These are phyloP conservation scores for Cyprinus carpio DNA, from an alignment of 2,113 vertebrate genomes.

Conservation along the genomic window DNA sequence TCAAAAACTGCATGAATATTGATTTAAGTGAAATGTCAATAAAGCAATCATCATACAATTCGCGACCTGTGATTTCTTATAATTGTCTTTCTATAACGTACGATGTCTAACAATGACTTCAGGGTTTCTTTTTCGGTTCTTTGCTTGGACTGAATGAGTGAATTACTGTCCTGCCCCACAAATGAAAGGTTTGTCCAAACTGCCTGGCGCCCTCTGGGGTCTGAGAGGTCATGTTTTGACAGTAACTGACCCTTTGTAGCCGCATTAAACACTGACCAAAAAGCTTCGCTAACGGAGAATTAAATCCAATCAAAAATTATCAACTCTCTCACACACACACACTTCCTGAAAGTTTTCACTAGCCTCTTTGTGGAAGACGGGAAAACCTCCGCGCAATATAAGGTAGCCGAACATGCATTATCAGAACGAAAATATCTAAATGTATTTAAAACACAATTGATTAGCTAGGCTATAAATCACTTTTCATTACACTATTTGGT, in stretches of 20 bases:
- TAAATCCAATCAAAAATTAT: conserved; percentile 54
- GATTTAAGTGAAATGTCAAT: conserved; percentile 33
- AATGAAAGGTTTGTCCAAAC: conserved; percentile 63
- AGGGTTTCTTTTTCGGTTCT: conserved; percentile 19
- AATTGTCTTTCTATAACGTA: conserved; percentile 28
- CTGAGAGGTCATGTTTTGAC: conserved; percentile 85
- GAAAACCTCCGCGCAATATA: background rate
- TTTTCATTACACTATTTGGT: background rate
- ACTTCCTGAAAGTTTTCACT: conserved; percentile 8
- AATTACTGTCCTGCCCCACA: conserved; percentile 55
- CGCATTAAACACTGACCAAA: conserved; percentile 73
- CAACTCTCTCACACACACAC: background rate
- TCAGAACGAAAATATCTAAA: background rate
- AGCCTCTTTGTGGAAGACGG: background rate
- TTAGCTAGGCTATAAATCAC: background rate
- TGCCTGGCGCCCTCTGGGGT: conserved; percentile 91
- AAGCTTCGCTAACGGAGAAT: conserved; percentile 82
- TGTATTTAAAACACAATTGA: background rate
- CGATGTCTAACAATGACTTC: conserved; percentile 13
- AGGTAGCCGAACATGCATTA: background rate
- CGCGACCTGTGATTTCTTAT: conserved; percentile 38
- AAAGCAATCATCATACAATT: conserved; percentile 30
- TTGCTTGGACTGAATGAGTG: conserved; percentile 29
- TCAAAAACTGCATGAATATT: conserved; percentile 25
- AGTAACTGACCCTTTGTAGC: conserved; percentile 83